A percentile compares a stretch with the other conserved stretches of the same genome.
phyloP scores from a whole-genome alignment of 2,113 vertebrate genomes.

The Sminthopsis crassicaudata region DNA sequence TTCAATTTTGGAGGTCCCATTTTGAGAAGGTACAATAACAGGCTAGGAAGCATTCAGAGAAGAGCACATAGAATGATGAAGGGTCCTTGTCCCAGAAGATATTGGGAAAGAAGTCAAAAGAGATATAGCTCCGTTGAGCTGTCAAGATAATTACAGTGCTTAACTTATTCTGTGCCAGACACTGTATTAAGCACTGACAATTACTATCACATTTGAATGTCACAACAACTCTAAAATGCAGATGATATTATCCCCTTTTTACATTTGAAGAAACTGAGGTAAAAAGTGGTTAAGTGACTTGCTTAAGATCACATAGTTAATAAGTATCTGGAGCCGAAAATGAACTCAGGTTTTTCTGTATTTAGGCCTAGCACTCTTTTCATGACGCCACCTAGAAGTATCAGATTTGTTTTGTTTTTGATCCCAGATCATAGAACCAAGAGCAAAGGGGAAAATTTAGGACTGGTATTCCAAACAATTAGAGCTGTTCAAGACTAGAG shows the following conservation, averaged over 20 bases:
- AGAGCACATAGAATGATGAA: background rate
- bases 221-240: background rate
- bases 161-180: background rate
- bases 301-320: background rate
- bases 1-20: background rate
- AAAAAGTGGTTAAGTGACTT: background rate
- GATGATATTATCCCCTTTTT: background rate
- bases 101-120: background rate
- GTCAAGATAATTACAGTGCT: background rate
- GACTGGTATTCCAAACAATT: background rate
- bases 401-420: background rate
- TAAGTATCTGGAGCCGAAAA: background rate
- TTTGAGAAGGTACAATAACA: background rate
- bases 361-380: background rate
- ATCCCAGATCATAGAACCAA: background rate
- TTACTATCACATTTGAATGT: background rate
- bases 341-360: background rate
- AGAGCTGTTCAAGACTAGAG: too few relatives aligned
- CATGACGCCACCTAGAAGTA: background rate
- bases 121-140: background rate
- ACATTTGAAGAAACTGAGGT: background rate
- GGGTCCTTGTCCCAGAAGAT: background rate
- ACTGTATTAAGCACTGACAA: background rate
- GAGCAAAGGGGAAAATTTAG: background rate
- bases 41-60: background rate